Evolutionary conservation across 2,797 vertebrate genomes (phyloP).

Genomic region (Sebastes reedi): DNA sequence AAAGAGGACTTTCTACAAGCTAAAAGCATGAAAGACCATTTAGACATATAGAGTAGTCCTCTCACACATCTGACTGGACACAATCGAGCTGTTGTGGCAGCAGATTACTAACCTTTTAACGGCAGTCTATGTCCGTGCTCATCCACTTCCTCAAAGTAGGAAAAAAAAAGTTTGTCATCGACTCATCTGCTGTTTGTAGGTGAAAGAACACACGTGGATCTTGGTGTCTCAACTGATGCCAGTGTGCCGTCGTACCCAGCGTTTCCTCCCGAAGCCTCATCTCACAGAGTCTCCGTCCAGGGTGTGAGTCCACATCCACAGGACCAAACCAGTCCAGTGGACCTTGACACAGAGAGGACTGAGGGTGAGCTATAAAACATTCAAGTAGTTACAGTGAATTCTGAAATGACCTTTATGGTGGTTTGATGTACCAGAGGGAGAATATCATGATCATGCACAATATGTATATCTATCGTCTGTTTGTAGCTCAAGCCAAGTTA

Average conservation of each 20-base stretch:
- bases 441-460: not conserved
- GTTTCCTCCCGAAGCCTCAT: not conserved
- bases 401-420: not conserved
- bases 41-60: not conserved
- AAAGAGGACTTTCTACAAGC: too few relatives aligned
- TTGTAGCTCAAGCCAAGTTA: not conserved
- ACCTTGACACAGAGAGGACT: slow-evolving; percentile 12
- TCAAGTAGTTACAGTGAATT: not conserved
- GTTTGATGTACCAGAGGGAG: not conserved
- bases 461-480: not conserved
- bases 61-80: not conserved
- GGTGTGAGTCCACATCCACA: not conserved
- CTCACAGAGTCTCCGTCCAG: not conserved
- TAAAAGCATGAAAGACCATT: too few relatives aligned
- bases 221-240: not conserved
- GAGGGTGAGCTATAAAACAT: slow-evolving; percentile 35
- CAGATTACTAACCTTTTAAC: not conserved
- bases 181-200: slow-evolving; percentile 11
- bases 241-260: not conserved
- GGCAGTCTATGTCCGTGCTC: not conserved
- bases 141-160: not conserved
- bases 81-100: not conserved
- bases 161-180: not conserved
- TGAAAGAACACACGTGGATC: not conserved
- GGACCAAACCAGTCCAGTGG: not conserved